These are phyloP conservation scores for Hippocampus mohnikei DNA, from an alignment of 2,113 vertebrate species.

Conservation along the genomic window DNA sequence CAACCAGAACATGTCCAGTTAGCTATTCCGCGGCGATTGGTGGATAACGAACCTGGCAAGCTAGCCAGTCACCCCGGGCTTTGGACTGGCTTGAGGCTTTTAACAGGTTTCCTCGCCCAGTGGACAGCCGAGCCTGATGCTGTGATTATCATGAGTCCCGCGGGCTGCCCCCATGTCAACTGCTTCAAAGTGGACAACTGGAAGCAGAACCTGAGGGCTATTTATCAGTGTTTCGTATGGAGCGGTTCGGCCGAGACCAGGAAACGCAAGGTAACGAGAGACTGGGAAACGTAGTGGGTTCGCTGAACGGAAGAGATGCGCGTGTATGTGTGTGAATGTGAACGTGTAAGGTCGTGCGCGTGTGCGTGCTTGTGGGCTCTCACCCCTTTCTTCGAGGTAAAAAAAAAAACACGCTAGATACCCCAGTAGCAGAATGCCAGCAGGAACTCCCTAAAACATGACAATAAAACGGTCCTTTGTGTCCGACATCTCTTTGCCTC, in stretches of 20 bases:
- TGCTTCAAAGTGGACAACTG: conserved; percentile 97
- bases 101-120: conserved; percentile 52
- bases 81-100: conserved; percentile 36
- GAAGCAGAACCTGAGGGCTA: conserved; percentile 95
- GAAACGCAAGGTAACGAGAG: conserved; percentile 87
- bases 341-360: conserved; percentile 5
- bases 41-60: conserved; percentile 53
- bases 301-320: background rate
- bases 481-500: conserved; percentile 17
- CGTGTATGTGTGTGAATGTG: conserved; percentile 15
- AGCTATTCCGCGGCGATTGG: conserved; percentile 51
- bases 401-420: conserved; percentile 15
- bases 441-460: background rate
- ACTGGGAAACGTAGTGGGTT: conserved; percentile 8
- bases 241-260: conserved; percentile 91
- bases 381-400: conserved; percentile 45
- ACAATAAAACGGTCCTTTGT: background rate
- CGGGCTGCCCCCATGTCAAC: conserved; percentile 92
- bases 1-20: conserved; percentile 59
- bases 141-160: conserved; percentile 84
- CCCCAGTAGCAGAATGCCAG: background rate
- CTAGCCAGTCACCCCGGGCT: conserved; percentile 31
- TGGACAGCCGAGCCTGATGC: conserved; percentile 59
- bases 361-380: conserved; percentile 19
- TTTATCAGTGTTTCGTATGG: conserved; percentile 98